phyloP scores from a whole-genome alignment of 2,113 vertebrate genomes.

The Strigops habroptila region DNA sequence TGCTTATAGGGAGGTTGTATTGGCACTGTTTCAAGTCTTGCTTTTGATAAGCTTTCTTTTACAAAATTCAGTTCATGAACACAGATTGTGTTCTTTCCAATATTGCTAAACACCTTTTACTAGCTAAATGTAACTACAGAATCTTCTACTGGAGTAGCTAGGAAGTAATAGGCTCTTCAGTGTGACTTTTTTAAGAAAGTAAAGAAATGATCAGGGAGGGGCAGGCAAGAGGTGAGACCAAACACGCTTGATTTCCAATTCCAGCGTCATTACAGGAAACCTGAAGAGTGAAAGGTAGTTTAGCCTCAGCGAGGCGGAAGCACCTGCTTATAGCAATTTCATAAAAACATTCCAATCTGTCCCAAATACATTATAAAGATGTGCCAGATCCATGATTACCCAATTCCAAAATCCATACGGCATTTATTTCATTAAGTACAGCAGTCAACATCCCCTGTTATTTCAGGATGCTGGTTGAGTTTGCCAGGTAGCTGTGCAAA shows the following conservation, averaged over 20 bases:
- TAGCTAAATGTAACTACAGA: not conserved
- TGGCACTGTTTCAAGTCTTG: not conserved
- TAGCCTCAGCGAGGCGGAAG: not conserved
- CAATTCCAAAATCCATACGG: conserved; percentile 13
- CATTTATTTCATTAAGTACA: not conserved
- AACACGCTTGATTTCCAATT: not conserved
- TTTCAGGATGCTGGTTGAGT: not conserved
- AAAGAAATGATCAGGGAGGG: not conserved
- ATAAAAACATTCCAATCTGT: not conserved
- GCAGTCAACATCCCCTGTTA: not conserved
- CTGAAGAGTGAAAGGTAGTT: not conserved
- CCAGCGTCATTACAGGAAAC: not conserved
- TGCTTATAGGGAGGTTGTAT: not conserved
- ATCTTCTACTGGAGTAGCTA: not conserved
- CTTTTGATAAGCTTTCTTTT: not conserved
- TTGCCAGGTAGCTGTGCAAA: not conserved
- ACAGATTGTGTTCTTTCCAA: not conserved
- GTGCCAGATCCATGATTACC: not conserved
- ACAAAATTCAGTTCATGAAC: not conserved
- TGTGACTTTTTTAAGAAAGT: not conserved
- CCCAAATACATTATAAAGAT: not conserved
- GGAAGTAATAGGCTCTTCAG: not conserved
- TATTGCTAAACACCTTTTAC: not conserved
- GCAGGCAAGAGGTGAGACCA: not conserved
- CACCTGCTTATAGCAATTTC: not conserved